Conservation (phyloP, 1,140 invertebrate species). For the Maniola jurtina region DNA sequence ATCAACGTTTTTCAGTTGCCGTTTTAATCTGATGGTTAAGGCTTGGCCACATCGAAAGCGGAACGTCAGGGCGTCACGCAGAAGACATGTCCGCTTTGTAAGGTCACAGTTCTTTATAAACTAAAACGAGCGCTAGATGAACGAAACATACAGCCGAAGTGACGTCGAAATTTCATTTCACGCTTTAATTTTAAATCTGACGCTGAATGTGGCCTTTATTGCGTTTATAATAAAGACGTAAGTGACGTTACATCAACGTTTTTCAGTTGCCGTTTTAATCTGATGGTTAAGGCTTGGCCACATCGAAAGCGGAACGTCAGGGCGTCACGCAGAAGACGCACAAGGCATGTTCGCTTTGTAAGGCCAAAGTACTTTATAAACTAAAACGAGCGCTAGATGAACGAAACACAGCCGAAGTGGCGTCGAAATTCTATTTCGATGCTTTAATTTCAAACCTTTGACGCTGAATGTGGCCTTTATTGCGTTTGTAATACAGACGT, state of each 20-base stretch:
- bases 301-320: too few species aligned
- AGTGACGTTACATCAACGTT: constrained; percentile 46
- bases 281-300: constrained; percentile 30
- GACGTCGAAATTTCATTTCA: constrained; percentile 60
- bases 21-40: constrained; percentile 44
- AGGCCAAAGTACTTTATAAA: neutral
- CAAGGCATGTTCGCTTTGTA: too few species aligned
- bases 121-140: constrained; percentile 43
- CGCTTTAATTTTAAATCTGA: constrained; percentile 65
- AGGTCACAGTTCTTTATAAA: neutral
- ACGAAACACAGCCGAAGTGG: constrained; percentile 51
- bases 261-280: constrained; percentile 41
- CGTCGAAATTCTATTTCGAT: constrained; percentile 60
- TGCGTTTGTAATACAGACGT: constrained; percentile 67
- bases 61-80: too few species aligned
- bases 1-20: constrained; percentile 39
- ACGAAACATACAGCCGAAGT: constrained; percentile 52
- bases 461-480: constrained; percentile 65
- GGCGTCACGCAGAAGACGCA: too few species aligned
- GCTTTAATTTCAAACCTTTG: constrained; percentile 65
- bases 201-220: constrained; percentile 66
- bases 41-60: too few species aligned
- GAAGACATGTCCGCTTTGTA: too few species aligned
- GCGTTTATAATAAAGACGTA: constrained; percentile 66
- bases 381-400: constrained; percentile 43